phyloP scores from a whole-genome alignment of 2,888 invertebrate genomes.

The Callimorpha dominula region DNA sequence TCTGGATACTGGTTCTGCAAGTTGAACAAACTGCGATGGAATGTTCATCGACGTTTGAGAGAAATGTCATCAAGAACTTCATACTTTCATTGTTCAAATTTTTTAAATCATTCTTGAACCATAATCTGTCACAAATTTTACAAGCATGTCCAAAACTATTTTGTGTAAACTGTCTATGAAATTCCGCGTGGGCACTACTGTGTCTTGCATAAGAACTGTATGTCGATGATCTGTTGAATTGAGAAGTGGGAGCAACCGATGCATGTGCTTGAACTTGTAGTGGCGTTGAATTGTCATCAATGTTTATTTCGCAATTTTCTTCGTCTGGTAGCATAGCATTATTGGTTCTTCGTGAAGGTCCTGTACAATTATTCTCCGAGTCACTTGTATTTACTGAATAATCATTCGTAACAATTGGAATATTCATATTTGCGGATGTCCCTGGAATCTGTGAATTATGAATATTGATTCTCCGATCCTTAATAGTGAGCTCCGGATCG shows the following conservation, averaged over 20 bases:
- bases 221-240: constrained; percentile 13
- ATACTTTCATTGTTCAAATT: too few species aligned
- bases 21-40: constrained; percentile 30
- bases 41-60: constrained; percentile 26
- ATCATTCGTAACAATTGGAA: constrained; percentile 8
- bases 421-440: constrained; percentile 2
- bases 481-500: constrained; percentile 11
- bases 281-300: too few species aligned
- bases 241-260: constrained; percentile 14
- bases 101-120: too few species aligned
- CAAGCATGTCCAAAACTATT: too few species aligned
- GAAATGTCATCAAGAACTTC: too few species aligned
- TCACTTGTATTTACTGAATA: constrained; percentile 13
- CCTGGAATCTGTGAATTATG: constrained; percentile 9
- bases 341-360: constrained; percentile 9
- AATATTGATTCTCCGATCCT: constrained; percentile 12
- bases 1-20: constrained; percentile 36
- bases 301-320: constrained; percentile 16
- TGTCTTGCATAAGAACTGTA: background rate
- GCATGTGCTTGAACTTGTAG: constrained; percentile 13
- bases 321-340: background rate
- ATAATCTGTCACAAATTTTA: too few species aligned
- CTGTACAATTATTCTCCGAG: constrained; percentile 7
- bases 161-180: background rate
- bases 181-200: too few species aligned